Evolutionary conservation across 2,113 vertebrate species (phyloP).

Genomic region (Marmota flaviventris): DNA sequence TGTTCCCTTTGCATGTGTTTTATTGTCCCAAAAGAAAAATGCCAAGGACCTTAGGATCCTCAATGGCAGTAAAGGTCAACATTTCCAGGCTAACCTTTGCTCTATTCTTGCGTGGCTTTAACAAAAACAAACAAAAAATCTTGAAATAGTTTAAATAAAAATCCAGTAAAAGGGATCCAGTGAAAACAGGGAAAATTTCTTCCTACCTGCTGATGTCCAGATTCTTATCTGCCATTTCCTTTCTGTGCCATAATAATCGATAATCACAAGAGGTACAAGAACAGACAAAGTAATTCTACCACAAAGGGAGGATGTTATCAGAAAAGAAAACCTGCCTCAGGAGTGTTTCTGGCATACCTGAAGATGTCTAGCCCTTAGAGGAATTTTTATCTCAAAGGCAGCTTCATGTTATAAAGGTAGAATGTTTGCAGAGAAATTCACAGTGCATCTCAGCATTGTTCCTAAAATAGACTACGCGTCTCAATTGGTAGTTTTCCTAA

Average conservation of each 20-base stretch:
- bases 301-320: neutral
- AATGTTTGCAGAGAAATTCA: slow-evolving; percentile 8
- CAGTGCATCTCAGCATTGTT: neutral
- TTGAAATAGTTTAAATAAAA: neutral
- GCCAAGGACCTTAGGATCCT: neutral
- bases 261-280: neutral
- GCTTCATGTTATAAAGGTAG: neutral
- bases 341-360: neutral
- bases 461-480: neutral
- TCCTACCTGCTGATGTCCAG: neutral
- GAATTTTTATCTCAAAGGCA: neutral
- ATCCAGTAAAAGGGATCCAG: neutral
- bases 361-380: neutral
- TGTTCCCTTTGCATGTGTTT: neutral
- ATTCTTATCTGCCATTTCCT: neutral
- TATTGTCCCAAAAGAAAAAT: neutral
- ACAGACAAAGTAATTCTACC: neutral
- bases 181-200: neutral
- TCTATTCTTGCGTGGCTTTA: neutral
- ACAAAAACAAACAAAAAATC: neutral
- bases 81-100: neutral
- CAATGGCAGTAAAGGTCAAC: neutral
- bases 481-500: neutral
- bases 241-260: neutral
- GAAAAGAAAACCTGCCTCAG: neutral